Evolutionary conservation across 2,113 vertebrate genomes (phyloP).

Genomic region (Toxostoma redivivum): DNA sequence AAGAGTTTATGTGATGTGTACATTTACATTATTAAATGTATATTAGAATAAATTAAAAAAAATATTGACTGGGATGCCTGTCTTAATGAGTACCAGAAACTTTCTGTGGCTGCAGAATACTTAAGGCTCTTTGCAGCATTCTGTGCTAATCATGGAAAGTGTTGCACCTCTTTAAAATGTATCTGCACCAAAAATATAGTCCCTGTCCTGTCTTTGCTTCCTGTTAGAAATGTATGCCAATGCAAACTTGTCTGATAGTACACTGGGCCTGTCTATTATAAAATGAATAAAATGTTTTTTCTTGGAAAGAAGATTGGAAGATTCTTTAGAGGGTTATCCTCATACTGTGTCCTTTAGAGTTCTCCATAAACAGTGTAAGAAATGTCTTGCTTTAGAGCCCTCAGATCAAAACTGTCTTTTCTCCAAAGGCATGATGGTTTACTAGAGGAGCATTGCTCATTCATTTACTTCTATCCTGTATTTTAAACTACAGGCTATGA

Average conservation of each 20-base stretch:
- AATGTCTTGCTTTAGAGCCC: not conserved
- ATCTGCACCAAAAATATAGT: not conserved
- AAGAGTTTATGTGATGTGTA: not conserved
- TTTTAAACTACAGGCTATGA: not conserved
- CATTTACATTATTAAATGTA: not conserved
- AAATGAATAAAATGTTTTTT: not conserved
- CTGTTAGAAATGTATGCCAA: not conserved
- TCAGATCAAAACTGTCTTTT: not conserved
- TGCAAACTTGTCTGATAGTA: not conserved
- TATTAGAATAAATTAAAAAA: not conserved
- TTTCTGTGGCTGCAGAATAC: not conserved
- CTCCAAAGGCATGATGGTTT: not conserved
- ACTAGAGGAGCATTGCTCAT: not conserved
- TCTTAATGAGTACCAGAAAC: not conserved
- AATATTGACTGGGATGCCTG: not conserved
- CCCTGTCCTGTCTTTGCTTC: not conserved
- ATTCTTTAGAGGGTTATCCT: not conserved
- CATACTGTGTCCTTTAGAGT: not conserved
- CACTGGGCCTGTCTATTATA: not conserved
- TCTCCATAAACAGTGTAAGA: not conserved
- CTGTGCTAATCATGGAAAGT: fast-evolving
- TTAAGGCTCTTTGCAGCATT: not conserved
- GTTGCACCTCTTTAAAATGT: not conserved
- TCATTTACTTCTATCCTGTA: not conserved
- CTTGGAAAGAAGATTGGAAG: not conserved